Percentiles rank a stretch among this genome's conserved stretches.
Evolutionary conservation across 1,140 invertebrate species (phyloP).

Genomic region (Drosophila biarmipes): DNA sequence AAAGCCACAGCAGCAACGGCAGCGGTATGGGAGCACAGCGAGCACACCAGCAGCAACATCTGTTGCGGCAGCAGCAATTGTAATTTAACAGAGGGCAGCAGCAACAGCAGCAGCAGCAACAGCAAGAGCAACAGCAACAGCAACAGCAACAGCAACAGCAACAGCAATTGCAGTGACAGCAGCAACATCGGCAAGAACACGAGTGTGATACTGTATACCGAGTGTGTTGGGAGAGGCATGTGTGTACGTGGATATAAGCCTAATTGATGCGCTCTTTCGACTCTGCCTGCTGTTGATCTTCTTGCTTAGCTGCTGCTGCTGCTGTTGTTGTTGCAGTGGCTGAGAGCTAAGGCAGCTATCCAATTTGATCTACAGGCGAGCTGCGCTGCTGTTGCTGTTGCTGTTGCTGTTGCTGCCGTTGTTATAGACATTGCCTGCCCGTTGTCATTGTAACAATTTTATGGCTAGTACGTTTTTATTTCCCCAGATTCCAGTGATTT

Average conservation of each 20-base stretch:
- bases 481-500: conserved; percentile 52
- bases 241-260: conserved; percentile 26
- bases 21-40: neutral
- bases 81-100: too few relatives aligned
- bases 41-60: too few relatives aligned
- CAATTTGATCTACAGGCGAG: conserved; percentile 51
- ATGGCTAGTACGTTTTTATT: conserved; percentile 70
- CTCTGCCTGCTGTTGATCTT: conserved; percentile 31
- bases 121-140: neutral
- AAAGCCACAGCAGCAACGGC: conserved; percentile 11
- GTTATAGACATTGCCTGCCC: conserved; percentile 43
- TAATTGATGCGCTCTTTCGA: conserved; percentile 40
- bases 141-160: neutral
- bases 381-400: conserved; percentile 31
- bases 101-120: neutral
- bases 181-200: conserved; percentile 17
- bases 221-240: neutral
- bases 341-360: conserved; percentile 47
- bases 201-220: conserved; percentile 13
- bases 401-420: conserved; percentile 37
- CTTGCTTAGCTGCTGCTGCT: conserved; percentile 32
- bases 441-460: conserved; percentile 73
- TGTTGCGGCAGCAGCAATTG: neutral
- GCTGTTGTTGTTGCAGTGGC: conserved; percentile 7
- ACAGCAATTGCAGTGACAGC: conserved; percentile 16